Evolutionary conservation across 2,113 vertebrate species (phyloP).

Genomic region (Gasterosteus aculeatus): DNA sequence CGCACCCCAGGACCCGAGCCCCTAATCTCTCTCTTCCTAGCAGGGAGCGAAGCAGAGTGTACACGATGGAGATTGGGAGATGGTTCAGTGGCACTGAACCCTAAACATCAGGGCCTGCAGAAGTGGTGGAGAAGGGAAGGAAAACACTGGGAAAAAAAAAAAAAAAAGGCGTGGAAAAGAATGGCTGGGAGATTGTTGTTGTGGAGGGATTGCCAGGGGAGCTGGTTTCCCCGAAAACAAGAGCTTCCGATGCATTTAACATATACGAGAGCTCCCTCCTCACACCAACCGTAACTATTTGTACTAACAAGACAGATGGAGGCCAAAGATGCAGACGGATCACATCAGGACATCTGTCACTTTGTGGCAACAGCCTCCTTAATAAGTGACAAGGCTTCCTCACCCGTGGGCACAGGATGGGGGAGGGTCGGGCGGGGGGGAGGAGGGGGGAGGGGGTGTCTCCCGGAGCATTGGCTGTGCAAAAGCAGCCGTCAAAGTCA

Average conservation of each 20-base stretch:
- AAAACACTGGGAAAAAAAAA: constrained; percentile 39
- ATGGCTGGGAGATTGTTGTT: constrained; percentile 77
- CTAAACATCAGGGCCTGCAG: constrained; percentile 81
- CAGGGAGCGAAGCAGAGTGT: constrained; percentile 85
- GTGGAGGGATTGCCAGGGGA: constrained; percentile 79
- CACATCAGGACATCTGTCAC: constrained; percentile 95
- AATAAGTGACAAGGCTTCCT: constrained; percentile 87
- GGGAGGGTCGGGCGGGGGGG: constrained; percentile 54
- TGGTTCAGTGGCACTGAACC: constrained; percentile 86
- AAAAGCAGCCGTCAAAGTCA: constrained; percentile 77
- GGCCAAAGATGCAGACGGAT: constrained; percentile 87
- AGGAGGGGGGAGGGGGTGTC: constrained; percentile 63
- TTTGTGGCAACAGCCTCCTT: constrained; percentile 91
- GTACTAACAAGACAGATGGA: constrained; percentile 85
- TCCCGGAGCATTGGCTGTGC: constrained; percentile 61
- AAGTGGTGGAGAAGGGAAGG: constrained; percentile 80
- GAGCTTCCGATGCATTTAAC: constrained; percentile 90
- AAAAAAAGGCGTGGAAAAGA: constrained; percentile 76
- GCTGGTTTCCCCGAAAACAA: constrained; percentile 63
- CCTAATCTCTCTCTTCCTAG: constrained; percentile 87
- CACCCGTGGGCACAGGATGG: constrained; percentile 77
- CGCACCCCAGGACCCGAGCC: constrained; percentile 85
- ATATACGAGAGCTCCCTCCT: constrained; percentile 87
- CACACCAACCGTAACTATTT: constrained; percentile 83
- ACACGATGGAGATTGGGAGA: constrained; percentile 89